Base-by-base conservation (phyloP, 2,888 invertebrate species). In the Antheraea assamensis region DNA sequence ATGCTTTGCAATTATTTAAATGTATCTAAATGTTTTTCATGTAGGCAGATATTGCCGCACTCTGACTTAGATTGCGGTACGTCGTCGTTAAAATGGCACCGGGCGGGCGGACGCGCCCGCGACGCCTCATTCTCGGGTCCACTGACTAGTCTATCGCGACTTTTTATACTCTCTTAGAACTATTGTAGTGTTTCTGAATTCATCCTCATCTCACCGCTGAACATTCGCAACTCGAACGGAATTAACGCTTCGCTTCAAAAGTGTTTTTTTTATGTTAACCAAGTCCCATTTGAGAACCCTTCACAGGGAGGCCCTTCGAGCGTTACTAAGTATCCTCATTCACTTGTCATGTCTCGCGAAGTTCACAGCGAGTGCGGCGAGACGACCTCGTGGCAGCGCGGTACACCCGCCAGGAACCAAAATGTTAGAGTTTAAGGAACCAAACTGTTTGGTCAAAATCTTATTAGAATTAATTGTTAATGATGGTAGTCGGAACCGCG, bases 1-100 rank as follows among this genome's bases (percentile, higher is more conserved):
- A 97, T 97, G 97, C 97, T 97, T 97, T 97, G 97, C 97, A 97
- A 97, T 97, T 97, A 97, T 97, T 97, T 97, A 96, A 95, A 96
- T 96, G 95, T 96, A 90, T 94, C 93, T 93, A 96, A 95, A 95
- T 92, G 91, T 95, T 94, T 91, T 90, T 92, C 92, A 91, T 88
- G 89, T 91, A 89, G 93, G 92, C 94, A 92, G 89, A 82, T 87
- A 82, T 88, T 86, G 90, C 90, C 92, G 83, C 47, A 85, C 82
- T 87, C 88, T 82, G 87, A 86, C 82, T 83, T 85, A 82, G 87
- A 83, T 83, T 85, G 79, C 87, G 85, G 82, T 81, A 79, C 81
- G 81, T 80, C 81, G 58, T 61, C 61, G 85, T 79, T 81, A 83
- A 83, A 82, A 86, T 83, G 83, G 85, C 84, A 82, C 86, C 84